Base-by-base conservation (phyloP, 2,113 vertebrate species). In the Motacilla tschutschensis region DNA sequence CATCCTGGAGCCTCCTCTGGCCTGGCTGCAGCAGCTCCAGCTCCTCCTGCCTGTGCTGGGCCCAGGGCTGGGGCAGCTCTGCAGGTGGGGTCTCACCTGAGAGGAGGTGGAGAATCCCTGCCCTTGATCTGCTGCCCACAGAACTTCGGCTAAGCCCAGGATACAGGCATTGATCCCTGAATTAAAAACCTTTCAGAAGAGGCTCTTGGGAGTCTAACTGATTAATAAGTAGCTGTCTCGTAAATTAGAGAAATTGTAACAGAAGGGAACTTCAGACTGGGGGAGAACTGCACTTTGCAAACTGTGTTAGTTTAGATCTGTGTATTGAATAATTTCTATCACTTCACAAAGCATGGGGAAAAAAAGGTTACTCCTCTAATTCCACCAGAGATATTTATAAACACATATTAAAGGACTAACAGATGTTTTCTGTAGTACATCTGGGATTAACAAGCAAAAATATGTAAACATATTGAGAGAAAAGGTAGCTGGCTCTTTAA, bases 401-500 rank as follows among this genome's bases (percentile, higher is more conserved):
- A 67, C 51, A 35, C 5, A 15, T 12, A 54, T 55, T 69, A 85
- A 87, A 83, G 48, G 55, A 71, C 48, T 22, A 79, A 71, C 60
- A 91, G 83, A 75, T 73, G 71, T 79, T 66, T 91, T 51, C 33
- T 1, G 1, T 15, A 55, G 51, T 22, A 50, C 28, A 76, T n/a
- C n/a, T 82, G 62, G 59, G 71, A 92, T 63, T 77, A 79, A 72
- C 9, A 3, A 78, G 78, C n/a, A 83, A 71, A 90, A 82, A 50
- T 28, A 47, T 8, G 17, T 71, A 73, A 77, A 33, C 31, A 3
- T 18, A 17, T 18, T 57, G 54, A 76, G 48, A n/a, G 29, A 67
- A 90, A 66, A 79, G 72, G 72, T 87, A 74, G 57, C 36, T 79
- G 48, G 44, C 64, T 83, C 79, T 83, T 94, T 89, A 93, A 91